Conservation (phyloP, 2,113 vertebrate genomes). For the Leucoraja erinaceus region DNA sequence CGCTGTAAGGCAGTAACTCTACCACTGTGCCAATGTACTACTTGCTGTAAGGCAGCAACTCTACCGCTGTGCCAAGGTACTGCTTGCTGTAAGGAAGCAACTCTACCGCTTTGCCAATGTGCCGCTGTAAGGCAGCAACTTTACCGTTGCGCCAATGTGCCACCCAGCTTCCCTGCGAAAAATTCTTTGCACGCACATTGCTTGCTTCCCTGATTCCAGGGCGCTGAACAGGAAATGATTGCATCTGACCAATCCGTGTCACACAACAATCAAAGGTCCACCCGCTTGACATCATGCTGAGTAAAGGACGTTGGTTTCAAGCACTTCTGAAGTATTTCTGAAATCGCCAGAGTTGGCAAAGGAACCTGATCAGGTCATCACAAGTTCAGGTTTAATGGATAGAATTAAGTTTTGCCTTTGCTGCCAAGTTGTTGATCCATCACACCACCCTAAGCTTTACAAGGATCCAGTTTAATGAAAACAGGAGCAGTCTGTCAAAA, state of each 20-base stretch:
- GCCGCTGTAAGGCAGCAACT: too few species aligned
- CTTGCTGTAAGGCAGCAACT: too few species aligned
- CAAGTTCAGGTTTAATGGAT: background rate
- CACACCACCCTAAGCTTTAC: background rate
- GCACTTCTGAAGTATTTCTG: background rate
- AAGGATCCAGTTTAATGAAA: background rate
- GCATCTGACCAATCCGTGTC: background rate
- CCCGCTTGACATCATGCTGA: background rate
- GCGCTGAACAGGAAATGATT: background rate
- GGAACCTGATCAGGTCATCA: background rate
- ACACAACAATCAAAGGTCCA: background rate
- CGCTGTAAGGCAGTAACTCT: too few species aligned
- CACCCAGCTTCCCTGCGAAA: background rate
- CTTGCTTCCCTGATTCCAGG: background rate
- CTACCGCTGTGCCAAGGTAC: too few species aligned
- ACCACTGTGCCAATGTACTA: too few species aligned
- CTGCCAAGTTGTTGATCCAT: too few species aligned
- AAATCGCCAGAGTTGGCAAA: background rate
- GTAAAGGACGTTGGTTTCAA: background rate
- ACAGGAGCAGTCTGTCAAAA: background rate
- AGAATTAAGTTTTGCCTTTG: background rate
- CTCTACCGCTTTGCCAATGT: too few species aligned
- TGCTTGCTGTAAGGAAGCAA: too few species aligned
- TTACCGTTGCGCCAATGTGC: too few species aligned
- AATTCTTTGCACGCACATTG: background rate